Evolutionary conservation across 53 echinoderm and acorn worm species (phyloP), one percentile per base, ranked within the genome.

Genomic region (Crossaster papposus): DNA sequence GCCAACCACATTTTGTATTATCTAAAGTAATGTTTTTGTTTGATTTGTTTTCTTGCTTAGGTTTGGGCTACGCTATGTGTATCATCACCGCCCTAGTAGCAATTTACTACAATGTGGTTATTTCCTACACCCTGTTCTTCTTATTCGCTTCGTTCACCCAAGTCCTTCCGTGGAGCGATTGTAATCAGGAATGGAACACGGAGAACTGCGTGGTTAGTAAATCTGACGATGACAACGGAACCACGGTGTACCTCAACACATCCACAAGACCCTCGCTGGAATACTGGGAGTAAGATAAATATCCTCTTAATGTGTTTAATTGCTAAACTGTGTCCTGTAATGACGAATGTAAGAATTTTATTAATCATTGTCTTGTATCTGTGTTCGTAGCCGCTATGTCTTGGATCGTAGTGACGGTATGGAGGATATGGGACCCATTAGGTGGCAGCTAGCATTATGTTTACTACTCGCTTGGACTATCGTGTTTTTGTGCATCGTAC

Each of bases 101-200:
- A 31, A 83, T 93, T 29, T 95, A 95, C 85, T 95, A 95, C 82
- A 93, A 93, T 72, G 93, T 95, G 2, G 90, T 95, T 73, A 95
- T 95, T 26, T 78, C 86, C 33, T 95, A 93, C 89, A 92, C 93
- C 15, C 72, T 95, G 36, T 93, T 93, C 93, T 95, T 91, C 90
- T 85, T 95, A 51, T 90, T 90, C 26, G 80, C 93, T 13, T 93
- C 93, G 2, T 93, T 93, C 75, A 89, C 95, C 37, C 36, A 55
- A 24, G 86, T 89, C 72, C 83, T 95, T n/a, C 95, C 95, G 0
- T 95, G 95, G 95, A 93, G 86, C 52, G 89, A 90, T 30, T 93
- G 95, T 81, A 58, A 86, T 63, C 32, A 86, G 30, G 30, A 51
- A 13, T 95, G 95, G 95, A 91, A 93, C 14, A 79, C 95, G 1